Evolutionary conservation across 1,140 invertebrate species (phyloP).

Genomic region (Euglossa dilemma): DNA sequence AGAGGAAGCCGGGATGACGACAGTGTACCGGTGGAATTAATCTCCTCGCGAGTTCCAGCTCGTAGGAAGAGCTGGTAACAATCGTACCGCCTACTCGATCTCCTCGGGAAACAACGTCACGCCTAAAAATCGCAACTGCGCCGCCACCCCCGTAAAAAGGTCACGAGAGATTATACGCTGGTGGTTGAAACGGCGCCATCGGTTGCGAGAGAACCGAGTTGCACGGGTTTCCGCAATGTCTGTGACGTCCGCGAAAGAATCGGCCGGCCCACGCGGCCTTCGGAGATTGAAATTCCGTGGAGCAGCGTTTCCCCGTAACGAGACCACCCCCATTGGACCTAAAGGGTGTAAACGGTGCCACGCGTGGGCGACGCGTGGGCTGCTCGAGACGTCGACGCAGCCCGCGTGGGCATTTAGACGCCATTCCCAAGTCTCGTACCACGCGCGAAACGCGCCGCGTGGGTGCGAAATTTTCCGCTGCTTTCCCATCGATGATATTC

Average conservation of each 20-base stretch:
- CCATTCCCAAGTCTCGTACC: not conserved
- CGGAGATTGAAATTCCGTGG: not conserved
- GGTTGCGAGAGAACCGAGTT: too few relatives aligned
- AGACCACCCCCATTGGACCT: not conserved
- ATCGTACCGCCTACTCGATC: not conserved
- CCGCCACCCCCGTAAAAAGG: slow-evolving; percentile 15
- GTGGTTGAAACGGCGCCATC: not conserved
- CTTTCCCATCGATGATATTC: slow-evolving; percentile 17
- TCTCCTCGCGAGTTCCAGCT: not conserved
- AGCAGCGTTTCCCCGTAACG: slow-evolving; percentile 19
- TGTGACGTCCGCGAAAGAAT: not conserved
- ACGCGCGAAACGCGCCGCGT: slow-evolving; percentile 14
- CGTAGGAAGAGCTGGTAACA: slow-evolving; percentile 6
- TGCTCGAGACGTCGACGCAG: slow-evolving; percentile 27
- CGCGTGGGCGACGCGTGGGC: slow-evolving; percentile 49
- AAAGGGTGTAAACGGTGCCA: slow-evolving; percentile 13
- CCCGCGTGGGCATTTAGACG: slow-evolving; percentile 46
- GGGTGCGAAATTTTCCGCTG: not conserved
- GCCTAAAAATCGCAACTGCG: not conserved
- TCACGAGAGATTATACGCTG: not conserved
- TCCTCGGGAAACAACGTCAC: not conserved
- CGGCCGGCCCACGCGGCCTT: not conserved
- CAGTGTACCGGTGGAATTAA: not conserved
- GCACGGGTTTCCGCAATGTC: not conserved
- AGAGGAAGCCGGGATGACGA: not conserved